phyloP scores from a whole-genome alignment of 2,113 vertebrate species.

The Malurus alboscapulatus region DNA sequence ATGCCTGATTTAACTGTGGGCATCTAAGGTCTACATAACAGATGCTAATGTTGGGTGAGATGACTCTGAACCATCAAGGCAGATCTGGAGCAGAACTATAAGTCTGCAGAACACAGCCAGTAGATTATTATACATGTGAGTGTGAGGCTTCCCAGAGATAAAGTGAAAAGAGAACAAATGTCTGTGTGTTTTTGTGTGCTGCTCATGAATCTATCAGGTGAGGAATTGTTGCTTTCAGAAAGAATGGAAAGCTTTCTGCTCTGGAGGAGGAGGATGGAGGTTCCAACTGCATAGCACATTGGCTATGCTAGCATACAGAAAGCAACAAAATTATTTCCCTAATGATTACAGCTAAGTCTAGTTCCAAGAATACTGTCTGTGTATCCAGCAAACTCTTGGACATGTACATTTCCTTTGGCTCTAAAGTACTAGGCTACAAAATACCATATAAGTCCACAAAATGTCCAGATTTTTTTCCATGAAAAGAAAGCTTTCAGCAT shows the following conservation, averaged over 20 bases:
- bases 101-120: not conserved
- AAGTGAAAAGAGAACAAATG: not conserved
- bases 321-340: slow-evolving; percentile 39
- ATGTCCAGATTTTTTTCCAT: not conserved
- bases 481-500: not conserved
- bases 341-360: slow-evolving; percentile 1
- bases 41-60: not conserved
- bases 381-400: slow-evolving; percentile 51
- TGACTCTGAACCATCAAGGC: not conserved
- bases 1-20: not conserved
- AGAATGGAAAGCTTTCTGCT: not conserved
- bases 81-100: not conserved
- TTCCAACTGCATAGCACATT: not conserved
- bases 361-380: slow-evolving; percentile 56
- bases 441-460: slow-evolving; percentile 60
- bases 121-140: not conserved
- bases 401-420: slow-evolving; percentile 55
- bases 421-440: slow-evolving; percentile 17
- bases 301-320: not conserved
- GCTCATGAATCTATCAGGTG: not conserved
- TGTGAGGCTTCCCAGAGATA: not conserved
- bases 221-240: not conserved
- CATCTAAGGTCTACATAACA: not conserved
- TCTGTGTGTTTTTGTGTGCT: not conserved
- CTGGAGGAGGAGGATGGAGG: not conserved